These are phyloP conservation scores for Blastobasis lacticolella DNA, from an alignment of 2,888 invertebrate genomes.

Conservation along the genomic window DNA sequence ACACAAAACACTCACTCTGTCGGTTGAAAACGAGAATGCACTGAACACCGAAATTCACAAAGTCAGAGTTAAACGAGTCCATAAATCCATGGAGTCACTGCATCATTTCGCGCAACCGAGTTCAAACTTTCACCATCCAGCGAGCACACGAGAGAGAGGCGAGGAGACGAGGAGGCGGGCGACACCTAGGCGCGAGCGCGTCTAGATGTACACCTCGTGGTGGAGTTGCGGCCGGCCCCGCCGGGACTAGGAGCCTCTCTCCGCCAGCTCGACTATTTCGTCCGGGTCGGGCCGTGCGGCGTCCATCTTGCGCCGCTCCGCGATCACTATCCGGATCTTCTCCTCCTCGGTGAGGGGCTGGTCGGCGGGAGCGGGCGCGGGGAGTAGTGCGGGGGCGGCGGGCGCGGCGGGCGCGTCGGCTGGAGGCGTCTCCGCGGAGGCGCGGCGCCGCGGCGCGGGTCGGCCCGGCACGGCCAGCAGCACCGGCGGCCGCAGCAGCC, in stretches of 20 bases:
- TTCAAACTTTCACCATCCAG: conserved; percentile 50
- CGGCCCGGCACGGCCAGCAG: conserved; percentile 55
- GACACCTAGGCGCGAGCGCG: conserved; percentile 20
- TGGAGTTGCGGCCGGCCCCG: conserved; percentile 70
- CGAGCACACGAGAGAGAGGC: conserved; percentile 35
- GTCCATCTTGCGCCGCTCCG: conserved; percentile 75
- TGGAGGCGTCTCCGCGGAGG: conserved; percentile 40
- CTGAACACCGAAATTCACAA: conserved; percentile 25
- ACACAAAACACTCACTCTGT: conserved; percentile 32
- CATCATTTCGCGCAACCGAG: conserved; percentile 52
- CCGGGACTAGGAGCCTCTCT: conserved; percentile 69
- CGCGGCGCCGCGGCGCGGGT: conserved; percentile 41
- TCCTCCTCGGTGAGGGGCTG: conserved; percentile 59
- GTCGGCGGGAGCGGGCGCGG: conserved; percentile 33
- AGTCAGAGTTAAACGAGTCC: conserved; percentile 14
- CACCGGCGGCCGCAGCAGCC: conserved; percentile 52
- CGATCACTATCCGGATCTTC: conserved; percentile 76
- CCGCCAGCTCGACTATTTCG: conserved; percentile 55
- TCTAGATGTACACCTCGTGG: conserved; percentile 68
- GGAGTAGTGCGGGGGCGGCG: conserved; percentile 31
- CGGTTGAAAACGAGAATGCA: conserved; percentile 35
- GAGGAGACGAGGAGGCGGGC: conserved; percentile 22
- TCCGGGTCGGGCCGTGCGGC: conserved; percentile 48
- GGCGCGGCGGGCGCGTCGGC: conserved; percentile 38
- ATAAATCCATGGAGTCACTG: conserved; percentile 23